phyloP scores from a whole-genome alignment of 2,888 invertebrate species.

The Falcaria lacertinaria region DNA sequence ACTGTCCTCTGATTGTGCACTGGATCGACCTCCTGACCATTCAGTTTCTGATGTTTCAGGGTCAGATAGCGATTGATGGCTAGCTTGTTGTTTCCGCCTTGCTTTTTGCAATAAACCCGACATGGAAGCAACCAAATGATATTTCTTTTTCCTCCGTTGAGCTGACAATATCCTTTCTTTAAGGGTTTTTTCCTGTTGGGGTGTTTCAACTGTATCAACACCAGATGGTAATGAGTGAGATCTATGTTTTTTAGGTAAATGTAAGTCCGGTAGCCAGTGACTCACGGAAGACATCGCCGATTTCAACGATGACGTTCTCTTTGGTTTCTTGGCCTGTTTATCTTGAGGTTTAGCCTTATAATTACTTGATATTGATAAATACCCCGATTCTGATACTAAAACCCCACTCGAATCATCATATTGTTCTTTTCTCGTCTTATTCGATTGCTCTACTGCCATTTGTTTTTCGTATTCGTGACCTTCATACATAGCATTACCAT shows the following conservation, averaged over 20 bases:
- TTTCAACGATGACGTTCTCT: slow-evolving; percentile 86
- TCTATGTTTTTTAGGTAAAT: slow-evolving; percentile 87
- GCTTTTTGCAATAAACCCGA: slow-evolving; percentile 92
- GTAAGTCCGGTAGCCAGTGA: slow-evolving; percentile 89
- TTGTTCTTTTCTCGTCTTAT: slow-evolving; percentile 65
- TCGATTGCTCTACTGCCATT: slow-evolving; percentile 43
- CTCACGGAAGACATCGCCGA: slow-evolving; percentile 90
- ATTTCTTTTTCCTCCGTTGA: slow-evolving; percentile 86
- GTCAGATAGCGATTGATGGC: slow-evolving; percentile 85
- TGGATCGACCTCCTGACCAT: slow-evolving; percentile 81
- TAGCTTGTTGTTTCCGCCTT: slow-evolving; percentile 82
- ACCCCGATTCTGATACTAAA: slow-evolving; percentile 89
- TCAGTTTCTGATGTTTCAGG: slow-evolving; percentile 88
- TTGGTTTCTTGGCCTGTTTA: slow-evolving; percentile 83
- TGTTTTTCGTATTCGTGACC: slow-evolving; percentile 56
- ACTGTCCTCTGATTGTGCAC: slow-evolving; percentile 87
- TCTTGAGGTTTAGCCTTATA: slow-evolving; percentile 75
- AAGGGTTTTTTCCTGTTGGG: slow-evolving; percentile 68
- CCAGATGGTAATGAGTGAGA: slow-evolving; percentile 90
- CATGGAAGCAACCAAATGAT: slow-evolving; percentile 89
- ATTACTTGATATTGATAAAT: slow-evolving; percentile 86
- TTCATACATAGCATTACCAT: slow-evolving; percentile 63
- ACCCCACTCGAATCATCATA: slow-evolving; percentile 70
- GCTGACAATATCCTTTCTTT: slow-evolving; percentile 71
- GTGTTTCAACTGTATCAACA: slow-evolving; percentile 77